phyloP scores from a whole-genome alignment of 2,888 invertebrate species.

The Phyllotreta striolata region DNA sequence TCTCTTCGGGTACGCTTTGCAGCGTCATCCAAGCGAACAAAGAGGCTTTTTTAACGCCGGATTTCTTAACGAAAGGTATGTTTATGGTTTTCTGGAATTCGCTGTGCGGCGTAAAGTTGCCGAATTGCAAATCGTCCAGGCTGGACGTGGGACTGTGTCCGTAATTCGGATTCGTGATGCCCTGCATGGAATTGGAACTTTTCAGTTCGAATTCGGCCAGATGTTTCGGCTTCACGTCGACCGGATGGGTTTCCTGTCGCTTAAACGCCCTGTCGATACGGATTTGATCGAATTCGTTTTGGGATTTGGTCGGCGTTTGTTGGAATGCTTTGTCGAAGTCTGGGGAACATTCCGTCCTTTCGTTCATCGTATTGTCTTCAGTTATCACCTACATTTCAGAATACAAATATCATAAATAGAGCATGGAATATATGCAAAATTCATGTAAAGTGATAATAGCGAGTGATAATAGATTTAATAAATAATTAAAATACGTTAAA shows the following conservation, averaged over 20 bases:
- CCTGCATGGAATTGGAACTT: slow-evolving; percentile 54
- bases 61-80: slow-evolving; percentile 39
- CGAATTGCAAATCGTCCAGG: slow-evolving; percentile 50
- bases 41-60: slow-evolving; percentile 83
- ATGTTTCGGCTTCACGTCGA: slow-evolving; percentile 44
- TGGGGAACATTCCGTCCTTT: slow-evolving; percentile 38
- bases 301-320: slow-evolving; percentile 32
- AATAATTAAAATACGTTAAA: no score
- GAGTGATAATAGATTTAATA: no score
- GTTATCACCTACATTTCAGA: slow-evolving; percentile 43
- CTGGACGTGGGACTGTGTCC: slow-evolving; percentile 55
- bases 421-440: no score
- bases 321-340: slow-evolving; percentile 53
- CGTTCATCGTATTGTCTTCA: slow-evolving; percentile 38
- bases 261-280: slow-evolving; percentile 59
- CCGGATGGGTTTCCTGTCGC: slow-evolving; percentile 51
- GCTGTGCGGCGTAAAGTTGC: slow-evolving; percentile 47
- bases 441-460: no score
- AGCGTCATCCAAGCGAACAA: slow-evolving; percentile 95
- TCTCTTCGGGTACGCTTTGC: slow-evolving; percentile 97
- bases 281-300: slow-evolving; percentile 53
- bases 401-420: no score
- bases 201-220: slow-evolving; percentile 45
- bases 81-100: slow-evolving; percentile 33
- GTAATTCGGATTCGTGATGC: slow-evolving; percentile 61